A percentile compares a stretch with the other conserved stretches of the same genome.
phyloP scores from a whole-genome alignment of 64 coral and sea anemone species.

The Astreopora myriophthalma region DNA sequence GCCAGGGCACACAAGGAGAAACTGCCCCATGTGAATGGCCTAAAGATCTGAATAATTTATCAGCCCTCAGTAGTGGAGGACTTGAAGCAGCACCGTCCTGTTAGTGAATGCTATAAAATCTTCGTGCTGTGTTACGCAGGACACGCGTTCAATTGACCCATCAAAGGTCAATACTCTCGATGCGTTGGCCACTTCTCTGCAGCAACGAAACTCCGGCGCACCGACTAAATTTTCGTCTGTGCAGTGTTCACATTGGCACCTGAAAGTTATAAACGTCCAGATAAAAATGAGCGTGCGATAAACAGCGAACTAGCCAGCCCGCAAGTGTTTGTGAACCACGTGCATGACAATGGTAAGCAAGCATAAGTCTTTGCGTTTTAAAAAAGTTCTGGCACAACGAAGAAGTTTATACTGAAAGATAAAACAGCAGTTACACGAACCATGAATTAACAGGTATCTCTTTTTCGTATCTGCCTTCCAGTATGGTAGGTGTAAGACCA shows the following conservation, averaged over 20 bases:
- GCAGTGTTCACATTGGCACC: conserved; percentile 66
- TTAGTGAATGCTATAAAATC: conserved; percentile 47
- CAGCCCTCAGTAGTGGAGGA: conserved; percentile 13
- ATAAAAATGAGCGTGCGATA: background rate
- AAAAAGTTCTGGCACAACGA: background rate
- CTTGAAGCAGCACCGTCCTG: conserved; percentile 33
- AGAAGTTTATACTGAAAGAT: background rate
- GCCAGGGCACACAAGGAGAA: no score
- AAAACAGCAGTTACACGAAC: background rate
- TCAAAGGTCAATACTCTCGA: conserved; percentile 45
- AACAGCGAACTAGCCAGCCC: background rate
- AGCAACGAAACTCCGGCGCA: conserved; percentile 62
- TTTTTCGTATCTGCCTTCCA: conserved; percentile 15
- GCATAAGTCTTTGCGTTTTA: background rate
- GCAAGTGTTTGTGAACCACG: background rate
- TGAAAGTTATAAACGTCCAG: background rate
- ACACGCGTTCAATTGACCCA: conserved; percentile 45
- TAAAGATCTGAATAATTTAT: background rate
- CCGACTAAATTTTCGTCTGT: conserved; percentile 1
- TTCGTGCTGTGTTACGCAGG: conserved; percentile 58
- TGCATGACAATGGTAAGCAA: background rate
- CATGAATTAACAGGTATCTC: background rate
- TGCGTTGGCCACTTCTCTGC: conserved; percentile 17
- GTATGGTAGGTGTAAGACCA: background rate
- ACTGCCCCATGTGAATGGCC: no score